phyloP scores from a whole-genome alignment of 1,140 invertebrate species.

The Vollenhovia emeryi region DNA sequence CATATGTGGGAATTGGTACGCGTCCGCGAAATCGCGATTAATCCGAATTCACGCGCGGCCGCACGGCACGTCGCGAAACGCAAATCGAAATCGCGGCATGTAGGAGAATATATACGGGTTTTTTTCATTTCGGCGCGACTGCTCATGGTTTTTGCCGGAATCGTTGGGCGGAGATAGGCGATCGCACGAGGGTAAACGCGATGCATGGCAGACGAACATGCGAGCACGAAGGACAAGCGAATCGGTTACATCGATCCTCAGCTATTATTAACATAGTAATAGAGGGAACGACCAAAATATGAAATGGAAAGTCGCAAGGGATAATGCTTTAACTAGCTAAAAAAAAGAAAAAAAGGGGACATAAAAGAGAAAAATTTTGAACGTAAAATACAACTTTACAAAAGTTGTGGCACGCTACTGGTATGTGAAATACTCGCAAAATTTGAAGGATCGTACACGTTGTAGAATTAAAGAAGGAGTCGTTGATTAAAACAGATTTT shows the following conservation, averaged over 20 bases:
- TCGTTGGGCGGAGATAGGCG: constrained; percentile 4
- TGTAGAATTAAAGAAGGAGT: not conserved
- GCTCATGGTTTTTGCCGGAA: constrained; percentile 10
- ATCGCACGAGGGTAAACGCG: constrained; percentile 34
- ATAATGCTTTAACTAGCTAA: not conserved
- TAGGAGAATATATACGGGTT: constrained; percentile 47
- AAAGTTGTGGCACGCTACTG: too few species aligned
- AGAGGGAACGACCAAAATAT: not conserved
- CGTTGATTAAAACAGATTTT: constrained; percentile 19
- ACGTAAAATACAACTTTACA: not conserved
- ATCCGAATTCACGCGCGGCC: constrained; percentile 55
- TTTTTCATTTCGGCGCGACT: constrained; percentile 60
- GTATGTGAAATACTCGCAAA: not conserved
- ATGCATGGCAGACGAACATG: not conserved
- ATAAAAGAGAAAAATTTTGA: not conserved
- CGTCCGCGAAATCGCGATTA: constrained; percentile 47
- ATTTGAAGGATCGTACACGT: not conserved
- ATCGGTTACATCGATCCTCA: not conserved
- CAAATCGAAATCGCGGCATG: constrained; percentile 56
- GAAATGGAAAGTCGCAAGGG: not conserved
- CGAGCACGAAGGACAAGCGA: not conserved
- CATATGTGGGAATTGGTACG: constrained; percentile 41
- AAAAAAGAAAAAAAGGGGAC: not conserved
- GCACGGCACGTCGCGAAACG: constrained; percentile 58
- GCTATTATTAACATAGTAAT: not conserved